Conservation (phyloP, 1,140 invertebrate genomes). For the Scaptomyza pallida region DNA sequence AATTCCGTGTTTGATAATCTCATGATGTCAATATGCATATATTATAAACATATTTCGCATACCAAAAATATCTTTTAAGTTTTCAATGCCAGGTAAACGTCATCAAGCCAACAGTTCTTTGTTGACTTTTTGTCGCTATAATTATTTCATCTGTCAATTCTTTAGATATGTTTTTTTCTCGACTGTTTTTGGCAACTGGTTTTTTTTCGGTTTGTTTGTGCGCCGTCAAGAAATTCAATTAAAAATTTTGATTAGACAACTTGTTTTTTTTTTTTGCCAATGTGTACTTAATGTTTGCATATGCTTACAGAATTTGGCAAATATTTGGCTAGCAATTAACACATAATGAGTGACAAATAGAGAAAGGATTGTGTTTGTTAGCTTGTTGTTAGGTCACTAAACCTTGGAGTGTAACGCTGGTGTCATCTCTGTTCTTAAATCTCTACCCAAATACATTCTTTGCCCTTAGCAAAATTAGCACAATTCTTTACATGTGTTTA, state of each 20-base stretch:
- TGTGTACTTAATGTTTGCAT: conserved; percentile 11
- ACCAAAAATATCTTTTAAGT: conserved; percentile 16
- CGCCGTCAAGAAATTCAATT: conserved; percentile 58
- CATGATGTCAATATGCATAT: conserved; percentile 23
- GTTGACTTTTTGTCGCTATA: conserved; percentile 58
- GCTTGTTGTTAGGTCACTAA: conserved; percentile 28
- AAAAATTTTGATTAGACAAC: conserved; percentile 49
- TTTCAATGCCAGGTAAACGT: conserved; percentile 59
- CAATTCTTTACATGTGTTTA: background rate
- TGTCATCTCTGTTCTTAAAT: conserved; percentile 7
- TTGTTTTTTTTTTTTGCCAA: conserved; percentile 20
- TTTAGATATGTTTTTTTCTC: conserved; percentile 19
- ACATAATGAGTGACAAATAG: conserved; percentile 30
- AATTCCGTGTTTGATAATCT: conserved; percentile 45
- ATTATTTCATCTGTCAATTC: conserved; percentile 71
- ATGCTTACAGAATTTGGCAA: conserved; percentile 46
- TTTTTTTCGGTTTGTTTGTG: conserved; percentile 37
- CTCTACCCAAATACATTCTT: background rate
- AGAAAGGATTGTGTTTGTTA: conserved; percentile 18
- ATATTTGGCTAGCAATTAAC: conserved; percentile 63
- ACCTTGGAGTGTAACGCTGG: conserved; percentile 8
- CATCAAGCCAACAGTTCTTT: conserved; percentile 64
- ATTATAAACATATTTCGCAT: conserved; percentile 32
- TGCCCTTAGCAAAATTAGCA: conserved; percentile 8
- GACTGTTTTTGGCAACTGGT: conserved; percentile 51